Base-by-base conservation (phyloP, 2,797 vertebrate genomes). In the Anguilla obscura region DNA sequence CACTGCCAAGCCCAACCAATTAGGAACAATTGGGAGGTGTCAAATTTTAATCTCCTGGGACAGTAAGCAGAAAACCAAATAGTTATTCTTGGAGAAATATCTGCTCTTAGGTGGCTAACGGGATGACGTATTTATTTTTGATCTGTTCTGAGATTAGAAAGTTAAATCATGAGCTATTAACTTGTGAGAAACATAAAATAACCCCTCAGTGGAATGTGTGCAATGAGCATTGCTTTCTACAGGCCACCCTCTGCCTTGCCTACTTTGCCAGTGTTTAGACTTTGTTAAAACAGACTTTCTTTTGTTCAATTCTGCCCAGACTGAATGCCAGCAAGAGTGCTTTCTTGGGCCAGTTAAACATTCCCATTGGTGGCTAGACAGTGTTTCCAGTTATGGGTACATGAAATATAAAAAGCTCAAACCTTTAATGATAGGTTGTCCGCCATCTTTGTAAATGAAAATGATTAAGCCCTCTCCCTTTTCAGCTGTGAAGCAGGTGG, bases 41-140 rank as follows among this genome's bases (percentile, higher is more conserved):
- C 27, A 33, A 74, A 12, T 74, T 36, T 74, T 45, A 45, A 45
- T 45, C 74, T 40, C 30, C 74, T 76, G 74, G 16, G 10, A 40
- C 74, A 76, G 74, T 40, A 16, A 76, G 18, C 74, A 16, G 12
- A 36, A 16, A 76, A 76, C 14, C 3, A 16, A 36, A 76, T 33
- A 40, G 71, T 36, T 76, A 76, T 76, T 76, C 71, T 76, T 76
- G 30, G 12, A 14, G 21, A 76, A 74, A 30, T 74, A 74, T 74
- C n/a, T 74, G 69, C 69, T 74, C 27, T 33, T 74, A 33, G 63
- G 63, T 66, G 63, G 24, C 63, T 66, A 27, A 66, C 63, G n/a
- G 63, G 21, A n/a, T 66, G 63, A n/a, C n/a, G n/a, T 66, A 66
- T 66, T 66, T 66, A 66, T 27, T 9, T 27, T 66, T 6, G 24